A percentile compares a stretch with the other conserved stretches of the same genome.
Evolutionary conservation across 1,140 invertebrate species (phyloP).

Genomic region (Drosophila parabipectinata): DNA sequence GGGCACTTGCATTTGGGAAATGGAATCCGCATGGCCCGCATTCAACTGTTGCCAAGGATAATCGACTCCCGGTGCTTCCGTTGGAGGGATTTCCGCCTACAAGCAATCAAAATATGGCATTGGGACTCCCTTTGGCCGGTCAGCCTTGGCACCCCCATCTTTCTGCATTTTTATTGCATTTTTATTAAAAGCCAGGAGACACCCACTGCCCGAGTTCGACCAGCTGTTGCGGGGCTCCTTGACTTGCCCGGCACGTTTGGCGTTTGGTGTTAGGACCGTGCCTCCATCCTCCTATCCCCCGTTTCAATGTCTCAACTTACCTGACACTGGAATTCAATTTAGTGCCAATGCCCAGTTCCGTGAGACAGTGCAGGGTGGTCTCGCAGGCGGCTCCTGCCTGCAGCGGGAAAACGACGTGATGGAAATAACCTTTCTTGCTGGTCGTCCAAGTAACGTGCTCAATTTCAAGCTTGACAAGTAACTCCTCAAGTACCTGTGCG

Average conservation of each 20-base stretch:
- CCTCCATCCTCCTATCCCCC: neutral
- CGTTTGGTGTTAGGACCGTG: conserved; percentile 12
- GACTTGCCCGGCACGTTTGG: conserved; percentile 57
- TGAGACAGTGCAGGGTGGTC: conserved; percentile 89
- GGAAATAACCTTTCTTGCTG: conserved; percentile 88
- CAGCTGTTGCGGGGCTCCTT: conserved; percentile 71
- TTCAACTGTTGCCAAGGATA: conserved; percentile 41
- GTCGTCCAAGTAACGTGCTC: conserved; percentile 89
- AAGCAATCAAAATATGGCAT: conserved; percentile 59
- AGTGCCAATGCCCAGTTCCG: conserved; percentile 88
- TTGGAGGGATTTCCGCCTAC: conserved; percentile 18
- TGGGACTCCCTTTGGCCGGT: neutral
- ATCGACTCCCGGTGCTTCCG: neutral
- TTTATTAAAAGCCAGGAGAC: conserved; percentile 33
- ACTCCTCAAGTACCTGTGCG: conserved; percentile 86
- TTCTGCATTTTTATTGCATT: conserved; percentile 46
- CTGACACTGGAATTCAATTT: conserved; percentile 89
- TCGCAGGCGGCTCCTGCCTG: conserved; percentile 88
- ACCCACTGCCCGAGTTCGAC: conserved; percentile 10
- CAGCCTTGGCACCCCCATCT: conserved; percentile 13
- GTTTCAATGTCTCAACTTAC: conserved; percentile 84
- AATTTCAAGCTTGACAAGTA: conserved; percentile 88
- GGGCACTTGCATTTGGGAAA: neutral
- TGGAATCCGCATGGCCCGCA: neutral
- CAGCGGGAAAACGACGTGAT: conserved; percentile 89